phyloP scores from a whole-genome alignment of 2,797 vertebrate genomes.

The Zalophus californianus region DNA sequence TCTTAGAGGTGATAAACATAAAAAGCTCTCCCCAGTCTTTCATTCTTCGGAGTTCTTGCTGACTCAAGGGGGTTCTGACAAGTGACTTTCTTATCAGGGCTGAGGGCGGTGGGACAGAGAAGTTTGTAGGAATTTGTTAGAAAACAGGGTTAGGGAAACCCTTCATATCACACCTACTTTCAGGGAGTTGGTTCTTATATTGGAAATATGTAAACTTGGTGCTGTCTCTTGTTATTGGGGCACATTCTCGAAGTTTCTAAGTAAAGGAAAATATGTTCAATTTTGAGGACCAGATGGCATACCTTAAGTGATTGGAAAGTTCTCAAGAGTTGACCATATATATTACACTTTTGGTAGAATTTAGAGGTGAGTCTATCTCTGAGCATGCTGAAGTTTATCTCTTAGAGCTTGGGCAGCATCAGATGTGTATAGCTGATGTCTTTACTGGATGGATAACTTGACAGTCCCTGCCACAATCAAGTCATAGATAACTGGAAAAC shows the following conservation, averaged over 20 bases:
- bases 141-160: conserved; percentile 43
- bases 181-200: neutral
- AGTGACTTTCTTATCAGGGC: conserved; percentile 46
- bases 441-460: conserved; percentile 25
- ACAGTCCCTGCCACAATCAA: conserved; percentile 13
- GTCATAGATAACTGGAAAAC: conserved; percentile 6
- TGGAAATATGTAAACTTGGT: conserved; percentile 61
- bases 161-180: conserved; percentile 24
- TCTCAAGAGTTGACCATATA: conserved; percentile 25
- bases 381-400: neutral
- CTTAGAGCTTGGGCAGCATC: neutral
- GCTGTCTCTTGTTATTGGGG: conserved; percentile 33
- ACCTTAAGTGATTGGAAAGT: conserved; percentile 55
- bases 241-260: conserved; percentile 58
- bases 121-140: neutral
- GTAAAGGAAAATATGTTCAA: conserved; percentile 54
- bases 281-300: conserved; percentile 52
- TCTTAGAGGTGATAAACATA: conserved; percentile 9
- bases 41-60: conserved; percentile 9
- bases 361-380: conserved; percentile 37
- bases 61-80: neutral
- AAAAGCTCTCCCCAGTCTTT: conserved; percentile 23
- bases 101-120: neutral
- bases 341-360: conserved; percentile 51
- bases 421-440: conserved; percentile 12